Conservation (phyloP, 2,888 invertebrate genomes). For the Cacoxenus indagator region DNA sequence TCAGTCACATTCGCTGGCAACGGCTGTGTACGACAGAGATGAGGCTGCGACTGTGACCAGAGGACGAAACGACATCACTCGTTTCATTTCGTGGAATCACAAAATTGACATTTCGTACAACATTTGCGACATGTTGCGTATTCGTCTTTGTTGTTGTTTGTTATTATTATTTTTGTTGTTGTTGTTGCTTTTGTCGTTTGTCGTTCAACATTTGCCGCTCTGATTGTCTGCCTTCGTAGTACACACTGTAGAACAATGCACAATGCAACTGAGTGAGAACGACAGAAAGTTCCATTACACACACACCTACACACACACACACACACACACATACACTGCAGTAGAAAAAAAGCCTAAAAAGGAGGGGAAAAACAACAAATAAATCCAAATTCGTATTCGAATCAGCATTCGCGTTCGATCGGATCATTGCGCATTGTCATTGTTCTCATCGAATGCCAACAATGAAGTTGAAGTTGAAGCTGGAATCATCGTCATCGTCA, state of each 20-base stretch:
- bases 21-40: not conserved
- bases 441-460: slow-evolving; percentile 4
- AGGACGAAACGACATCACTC: slow-evolving; percentile 5
- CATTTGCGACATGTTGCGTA: slow-evolving; percentile 50
- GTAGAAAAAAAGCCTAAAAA: not conserved
- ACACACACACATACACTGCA: too few species aligned
- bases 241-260: slow-evolving; percentile 56
- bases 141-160: slow-evolving; percentile 34
- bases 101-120: slow-evolving; percentile 66
- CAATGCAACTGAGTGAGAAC: slow-evolving; percentile 57
- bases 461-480: too few species aligned
- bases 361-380: not conserved
- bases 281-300: slow-evolving; percentile 55
- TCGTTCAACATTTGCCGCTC: not conserved
- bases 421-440: slow-evolving; percentile 13
- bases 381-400: not conserved
- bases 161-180: slow-evolving; percentile 3
- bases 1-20: not conserved
- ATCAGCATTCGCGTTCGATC: not conserved
- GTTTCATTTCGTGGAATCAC: slow-evolving; percentile 65
- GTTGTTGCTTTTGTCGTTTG: not conserved
- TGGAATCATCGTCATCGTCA: not conserved
- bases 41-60: not conserved
- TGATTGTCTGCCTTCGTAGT: slow-evolving; percentile 23
- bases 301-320: not conserved